Conservation (phyloP, 2,113 vertebrate genomes). For the Colinus virginianus region DNA sequence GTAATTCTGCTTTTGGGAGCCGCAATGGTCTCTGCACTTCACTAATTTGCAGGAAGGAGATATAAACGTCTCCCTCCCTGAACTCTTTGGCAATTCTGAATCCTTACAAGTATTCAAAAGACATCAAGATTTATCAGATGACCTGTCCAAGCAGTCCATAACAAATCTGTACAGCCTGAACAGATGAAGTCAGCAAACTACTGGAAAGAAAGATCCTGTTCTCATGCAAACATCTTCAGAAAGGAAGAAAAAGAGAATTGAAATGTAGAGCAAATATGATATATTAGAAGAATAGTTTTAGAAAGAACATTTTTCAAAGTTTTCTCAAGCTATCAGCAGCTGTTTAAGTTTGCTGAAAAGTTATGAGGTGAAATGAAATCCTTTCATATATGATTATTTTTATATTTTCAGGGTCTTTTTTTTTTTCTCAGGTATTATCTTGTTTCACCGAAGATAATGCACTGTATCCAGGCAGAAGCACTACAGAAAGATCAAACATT, state of each 20-base stretch:
- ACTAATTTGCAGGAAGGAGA: not conserved
- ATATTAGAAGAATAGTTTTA: not conserved
- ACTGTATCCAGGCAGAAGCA: conserved; percentile 36
- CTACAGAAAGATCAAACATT: conserved; percentile 64
- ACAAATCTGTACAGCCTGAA: not conserved
- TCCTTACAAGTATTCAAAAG: not conserved
- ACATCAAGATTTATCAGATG: not conserved
- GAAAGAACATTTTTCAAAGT: conserved; percentile 34
- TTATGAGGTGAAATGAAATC: conserved; percentile 51
- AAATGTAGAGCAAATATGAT: conserved; percentile 27
- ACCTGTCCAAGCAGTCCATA: not conserved
- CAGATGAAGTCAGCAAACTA: not conserved
- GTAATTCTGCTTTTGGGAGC: conserved; percentile 13
- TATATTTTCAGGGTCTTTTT: conserved; percentile 39
- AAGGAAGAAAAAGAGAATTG: not conserved
- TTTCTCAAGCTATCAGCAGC: conserved; percentile 42
- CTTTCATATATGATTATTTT: conserved; percentile 57
- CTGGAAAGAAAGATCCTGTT: not conserved
- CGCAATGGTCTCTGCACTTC: not conserved
- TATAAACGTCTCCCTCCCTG: not conserved
- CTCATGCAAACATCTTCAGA: conserved; percentile 20
- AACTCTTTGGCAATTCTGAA: not conserved
- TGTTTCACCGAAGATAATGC: conserved; percentile 11
- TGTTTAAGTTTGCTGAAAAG: conserved; percentile 56
- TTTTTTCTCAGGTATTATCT: conserved; percentile 9